A percentile compares a stretch with the other conserved stretches of the same genome.
phyloP scores from a whole-genome alignment of 2,797 vertebrate genomes.

The Sarcophilus harrisii region DNA sequence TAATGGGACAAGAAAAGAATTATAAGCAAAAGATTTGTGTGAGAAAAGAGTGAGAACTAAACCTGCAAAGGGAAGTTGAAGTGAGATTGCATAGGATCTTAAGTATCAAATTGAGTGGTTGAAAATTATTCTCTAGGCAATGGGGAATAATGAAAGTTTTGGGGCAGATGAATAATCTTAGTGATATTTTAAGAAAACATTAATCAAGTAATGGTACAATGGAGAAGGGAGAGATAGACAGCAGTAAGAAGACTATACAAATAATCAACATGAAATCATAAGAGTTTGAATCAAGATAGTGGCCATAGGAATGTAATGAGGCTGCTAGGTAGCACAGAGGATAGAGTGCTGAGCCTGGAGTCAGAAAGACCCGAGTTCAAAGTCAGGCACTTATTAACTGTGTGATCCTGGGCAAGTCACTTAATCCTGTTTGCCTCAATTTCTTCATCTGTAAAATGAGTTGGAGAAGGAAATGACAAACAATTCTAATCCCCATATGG shows the following conservation, averaged over 20 bases:
- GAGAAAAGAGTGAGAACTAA: not conserved
- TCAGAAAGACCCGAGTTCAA: not conserved
- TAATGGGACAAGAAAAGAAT: not conserved
- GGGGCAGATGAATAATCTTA: not conserved
- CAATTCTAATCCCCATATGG: not conserved
- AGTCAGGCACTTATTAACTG: not conserved
- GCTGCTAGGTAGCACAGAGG: not conserved
- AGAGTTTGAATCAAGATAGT: not conserved
- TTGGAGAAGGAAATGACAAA: not conserved
- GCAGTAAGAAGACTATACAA: not conserved
- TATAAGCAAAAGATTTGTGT: not conserved
- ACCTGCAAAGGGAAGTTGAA: not conserved
- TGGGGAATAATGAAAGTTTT: not conserved
- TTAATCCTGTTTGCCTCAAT: not conserved
- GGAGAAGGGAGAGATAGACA: not conserved
- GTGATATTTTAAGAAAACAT: not conserved
- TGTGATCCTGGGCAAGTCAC: not conserved
- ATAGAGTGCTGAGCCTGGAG: not conserved
- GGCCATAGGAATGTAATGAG: not conserved
- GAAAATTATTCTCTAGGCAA: not conserved
- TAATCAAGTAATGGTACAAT: not conserved
- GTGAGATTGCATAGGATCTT: not conserved
- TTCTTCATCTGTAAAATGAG: not conserved
- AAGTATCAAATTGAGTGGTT: not conserved
- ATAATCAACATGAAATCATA: not conserved